Percentiles rank a stretch among this genome's conserved stretches.
Evolutionary conservation across 1,140 invertebrate species (phyloP).

Genomic region (Cherax quadricarinatus): DNA sequence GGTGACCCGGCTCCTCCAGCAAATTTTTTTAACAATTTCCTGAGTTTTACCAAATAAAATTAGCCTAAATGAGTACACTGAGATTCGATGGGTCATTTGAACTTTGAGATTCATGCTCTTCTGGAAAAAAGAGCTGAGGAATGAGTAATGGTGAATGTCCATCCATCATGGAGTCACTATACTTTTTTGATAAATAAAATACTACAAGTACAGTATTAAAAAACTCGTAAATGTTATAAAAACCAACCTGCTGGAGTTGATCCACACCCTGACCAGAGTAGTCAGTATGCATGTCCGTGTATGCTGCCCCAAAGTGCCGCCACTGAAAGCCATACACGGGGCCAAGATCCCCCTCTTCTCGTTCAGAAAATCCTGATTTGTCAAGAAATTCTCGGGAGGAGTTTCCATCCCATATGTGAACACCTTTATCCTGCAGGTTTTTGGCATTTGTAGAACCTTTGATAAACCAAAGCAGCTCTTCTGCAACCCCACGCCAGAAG

Average conservation of each 20-base stretch:
- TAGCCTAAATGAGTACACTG: too few species aligned
- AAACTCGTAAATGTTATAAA: not conserved
- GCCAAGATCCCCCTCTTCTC: conserved; percentile 97
- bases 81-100: too few species aligned
- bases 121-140: too few species aligned
- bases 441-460: conserved; percentile 95
- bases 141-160: too few species aligned
- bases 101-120: too few species aligned
- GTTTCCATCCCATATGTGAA: conserved; percentile 99
- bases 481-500: conserved; percentile 94
- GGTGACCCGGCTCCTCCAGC: too few species aligned
- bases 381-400: conserved; percentile 91
- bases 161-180: too few species aligned
- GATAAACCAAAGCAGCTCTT: conserved; percentile 98
- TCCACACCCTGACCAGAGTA: conserved; percentile 92
- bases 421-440: conserved; percentile 87
- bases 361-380: conserved; percentile 88
- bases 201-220: too few species aligned
- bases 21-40: too few species aligned
- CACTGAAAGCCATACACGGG: conserved; percentile 99
- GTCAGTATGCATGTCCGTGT: conserved; percentile 89
- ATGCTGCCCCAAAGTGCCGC: conserved; percentile 98
- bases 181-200: too few species aligned
- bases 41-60: too few species aligned
- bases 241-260: conserved; percentile 82